phyloP scores from a whole-genome alignment of 2,113 vertebrate genomes.

The Zosterops pallidus region DNA sequence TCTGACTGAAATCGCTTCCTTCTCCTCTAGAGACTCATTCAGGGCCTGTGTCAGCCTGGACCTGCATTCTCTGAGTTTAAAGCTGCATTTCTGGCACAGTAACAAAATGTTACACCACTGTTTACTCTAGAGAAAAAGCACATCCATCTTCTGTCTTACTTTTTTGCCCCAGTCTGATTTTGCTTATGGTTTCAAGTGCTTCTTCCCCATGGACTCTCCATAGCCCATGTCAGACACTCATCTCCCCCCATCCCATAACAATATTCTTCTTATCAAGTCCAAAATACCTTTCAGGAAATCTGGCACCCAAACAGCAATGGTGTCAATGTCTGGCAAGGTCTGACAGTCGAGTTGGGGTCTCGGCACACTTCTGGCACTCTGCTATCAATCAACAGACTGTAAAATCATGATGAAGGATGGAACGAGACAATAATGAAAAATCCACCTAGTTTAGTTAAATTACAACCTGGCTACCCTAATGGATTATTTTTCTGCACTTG shows the following conservation, averaged over 20 bases:
- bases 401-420: not conserved
- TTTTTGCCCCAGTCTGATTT: conserved; percentile 26
- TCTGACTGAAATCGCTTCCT: conserved; percentile 29
- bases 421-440: not conserved
- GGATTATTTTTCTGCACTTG: not conserved
- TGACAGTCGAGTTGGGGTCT: not conserved
- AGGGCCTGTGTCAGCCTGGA: not conserved
- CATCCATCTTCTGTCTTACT: not conserved
- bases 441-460: not conserved
- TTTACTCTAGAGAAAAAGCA: not conserved
- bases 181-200: conserved; percentile 36
- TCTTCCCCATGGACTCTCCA: not conserved
- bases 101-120: not conserved
- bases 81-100: conserved; percentile 50
- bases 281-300: conserved; percentile 67
- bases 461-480: not conserved
- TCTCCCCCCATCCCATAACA: conserved; percentile 30
- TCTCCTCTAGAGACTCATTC: conserved; percentile 19
- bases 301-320: not conserved
- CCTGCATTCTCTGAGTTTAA: conserved; percentile 10
- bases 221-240: conserved; percentile 19
- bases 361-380: not conserved
- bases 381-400: not conserved
- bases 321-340: conserved; percentile 35
- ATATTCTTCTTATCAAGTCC: conserved; percentile 39